phyloP scores from a whole-genome alignment of 2,113 vertebrate genomes.

The Pedetes capensis region DNA sequence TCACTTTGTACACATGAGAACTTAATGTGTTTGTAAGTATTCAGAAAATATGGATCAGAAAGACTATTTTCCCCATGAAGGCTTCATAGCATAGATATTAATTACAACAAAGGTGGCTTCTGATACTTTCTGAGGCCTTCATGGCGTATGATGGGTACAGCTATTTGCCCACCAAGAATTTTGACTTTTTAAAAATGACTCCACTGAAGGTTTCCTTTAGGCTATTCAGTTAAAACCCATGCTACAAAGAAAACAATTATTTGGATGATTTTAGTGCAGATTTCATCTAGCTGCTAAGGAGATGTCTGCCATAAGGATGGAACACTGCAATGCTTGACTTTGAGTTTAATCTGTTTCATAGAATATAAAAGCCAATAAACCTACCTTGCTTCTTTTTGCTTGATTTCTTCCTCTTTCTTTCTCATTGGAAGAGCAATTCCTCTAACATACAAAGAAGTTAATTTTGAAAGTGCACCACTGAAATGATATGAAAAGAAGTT shows the following conservation, averaged over 20 bases:
- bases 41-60: background rate
- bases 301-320: slow-evolving; percentile 24
- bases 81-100: background rate
- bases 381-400: slow-evolving; percentile 4
- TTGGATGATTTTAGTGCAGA: slow-evolving; percentile 54
- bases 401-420: background rate
- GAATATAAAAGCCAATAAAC: slow-evolving; percentile 20
- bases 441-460: slow-evolving; percentile 42
- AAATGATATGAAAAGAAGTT: slow-evolving; percentile 61
- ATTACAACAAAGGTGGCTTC: background rate
- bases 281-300: slow-evolving; percentile 59
- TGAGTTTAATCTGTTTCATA: slow-evolving; percentile 67
- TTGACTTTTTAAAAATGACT: slow-evolving; percentile 29
- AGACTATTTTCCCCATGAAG: background rate
- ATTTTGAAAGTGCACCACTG: slow-evolving; percentile 22
- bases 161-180: background rate
- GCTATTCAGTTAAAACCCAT: background rate
- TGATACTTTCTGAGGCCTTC: background rate
- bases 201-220: background rate
- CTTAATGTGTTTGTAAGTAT: background rate
- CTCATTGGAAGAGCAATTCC: slow-evolving; percentile 40
- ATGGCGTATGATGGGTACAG: fast-evolving
- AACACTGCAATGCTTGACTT: slow-evolving; percentile 28
- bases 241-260: slow-evolving; percentile 44
- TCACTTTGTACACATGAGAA: background rate